Base-by-base conservation (phyloP, 2,797 vertebrate species). In the Lepus oiostolus region DNA sequence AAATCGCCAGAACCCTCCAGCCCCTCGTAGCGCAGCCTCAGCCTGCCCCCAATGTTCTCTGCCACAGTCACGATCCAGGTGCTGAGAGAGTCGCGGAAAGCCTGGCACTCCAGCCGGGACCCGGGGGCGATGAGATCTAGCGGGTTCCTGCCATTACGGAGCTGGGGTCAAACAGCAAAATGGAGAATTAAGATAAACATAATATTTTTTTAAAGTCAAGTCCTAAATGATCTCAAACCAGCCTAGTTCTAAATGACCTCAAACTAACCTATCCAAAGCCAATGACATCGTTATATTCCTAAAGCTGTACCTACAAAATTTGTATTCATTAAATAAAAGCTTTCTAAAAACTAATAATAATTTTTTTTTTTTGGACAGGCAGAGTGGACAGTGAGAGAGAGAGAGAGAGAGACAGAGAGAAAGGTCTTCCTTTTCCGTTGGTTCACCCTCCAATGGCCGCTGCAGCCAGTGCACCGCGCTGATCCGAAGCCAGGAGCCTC, bases 31-130 rank as follows among this genome's bases (percentile, higher is more conserved):
- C 98, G 97, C 88, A 99, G 91, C 95, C 99, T 99, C 85, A 99
- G 98, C 92, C 99, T 98, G 19, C 99, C 99, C 0, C 99, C 99
- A 0, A 99, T 98, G 2, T 99, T 99, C 71, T 99, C 99, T 65
- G 99, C 98, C 82, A 99, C 99, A 5, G 97, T 98, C 38, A 99
- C 99, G 3, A 99, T 98, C 99, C 99, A 99, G 91, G 98, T 98
- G 84, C 98, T 98, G 74, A 98, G 96, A 12, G 98, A 98, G 96
- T 99, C 99, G n/a, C 89, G 97, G 1, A 85, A 54, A 95, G 99
- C 99, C 90, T 99, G 99, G 84, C 99, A 99, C 96, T 99, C 99
- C 93, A 99, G 98, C 1, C 98, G 98, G 95, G 99, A 99, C 86
- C 99, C 99, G 0, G 99, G 98, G 11, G 98, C 98, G 79, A 99